Conservation (phyloP, 2,113 vertebrate species). For the Microtus ochrogaster region DNA sequence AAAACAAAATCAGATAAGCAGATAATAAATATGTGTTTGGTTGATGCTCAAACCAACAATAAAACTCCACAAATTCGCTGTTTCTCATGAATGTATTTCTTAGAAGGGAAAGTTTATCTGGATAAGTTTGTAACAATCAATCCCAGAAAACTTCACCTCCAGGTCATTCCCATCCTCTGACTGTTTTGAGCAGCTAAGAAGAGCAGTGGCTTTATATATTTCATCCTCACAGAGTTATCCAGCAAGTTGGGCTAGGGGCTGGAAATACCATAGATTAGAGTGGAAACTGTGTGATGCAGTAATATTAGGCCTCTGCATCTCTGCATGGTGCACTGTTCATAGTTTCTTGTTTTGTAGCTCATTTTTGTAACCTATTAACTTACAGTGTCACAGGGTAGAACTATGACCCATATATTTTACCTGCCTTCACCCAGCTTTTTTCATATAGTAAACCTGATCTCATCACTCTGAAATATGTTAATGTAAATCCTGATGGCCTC, state of each 20-base stretch:
- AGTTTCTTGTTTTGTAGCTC: conserved; percentile 21
- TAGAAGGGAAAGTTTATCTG: neutral
- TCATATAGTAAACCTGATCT: conserved; percentile 21
- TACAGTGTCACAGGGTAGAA: conserved; percentile 43
- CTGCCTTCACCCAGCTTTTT: neutral
- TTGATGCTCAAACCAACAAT: conserved; percentile 30
- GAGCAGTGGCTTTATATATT: conserved; percentile 1
- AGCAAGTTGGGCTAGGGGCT: neutral
- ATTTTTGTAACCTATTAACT: conserved; percentile 25
- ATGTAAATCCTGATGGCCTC: conserved; percentile 25
- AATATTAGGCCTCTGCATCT: neutral
- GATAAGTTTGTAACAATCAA: conserved; percentile 33
- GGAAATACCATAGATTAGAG: conserved; percentile 14
- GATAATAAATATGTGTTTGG: neutral
- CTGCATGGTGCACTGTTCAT: neutral
- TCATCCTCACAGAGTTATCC: conserved; percentile 20
- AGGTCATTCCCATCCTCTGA: conserved; percentile 60
- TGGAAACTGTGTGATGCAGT: neutral
- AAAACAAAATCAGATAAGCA: conserved; percentile 48
- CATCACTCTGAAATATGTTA: conserved; percentile 35
- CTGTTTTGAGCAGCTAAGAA: conserved; percentile 49
- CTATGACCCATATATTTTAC: conserved; percentile 42
- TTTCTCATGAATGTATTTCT: conserved; percentile 42
- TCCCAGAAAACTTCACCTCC: neutral
- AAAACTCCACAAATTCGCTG: conserved; percentile 16